Percentiles rank a stretch among this genome's conserved stretches.
Conservation (phyloP, 2,113 vertebrate species). For the Capreolus pygargus region DNA sequence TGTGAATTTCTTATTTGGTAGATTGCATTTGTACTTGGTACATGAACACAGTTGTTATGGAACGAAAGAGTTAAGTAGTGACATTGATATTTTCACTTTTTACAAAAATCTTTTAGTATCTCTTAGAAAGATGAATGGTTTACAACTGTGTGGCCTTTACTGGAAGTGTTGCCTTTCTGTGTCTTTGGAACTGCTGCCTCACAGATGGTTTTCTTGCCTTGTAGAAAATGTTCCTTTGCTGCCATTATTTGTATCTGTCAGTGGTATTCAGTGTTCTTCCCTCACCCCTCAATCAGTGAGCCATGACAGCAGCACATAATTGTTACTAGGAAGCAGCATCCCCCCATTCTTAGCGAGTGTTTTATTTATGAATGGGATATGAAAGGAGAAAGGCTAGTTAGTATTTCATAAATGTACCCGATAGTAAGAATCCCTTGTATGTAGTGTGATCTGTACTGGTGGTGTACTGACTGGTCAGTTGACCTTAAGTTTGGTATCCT, state of each 20-base stretch:
- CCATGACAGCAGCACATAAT: background rate
- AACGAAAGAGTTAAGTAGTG: background rate
- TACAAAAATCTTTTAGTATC: background rate
- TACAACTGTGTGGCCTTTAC: background rate
- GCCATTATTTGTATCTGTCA: constrained; percentile 4
- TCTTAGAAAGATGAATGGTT: background rate
- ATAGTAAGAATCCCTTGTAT: background rate
- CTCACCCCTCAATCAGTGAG: background rate
- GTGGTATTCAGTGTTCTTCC: background rate
- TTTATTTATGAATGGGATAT: background rate
- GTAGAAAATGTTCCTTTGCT: background rate
- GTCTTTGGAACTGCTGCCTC: background rate
- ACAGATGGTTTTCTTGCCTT: constrained; percentile 20
- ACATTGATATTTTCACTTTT: background rate
- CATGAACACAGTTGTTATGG: background rate
- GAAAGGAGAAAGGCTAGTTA: background rate
- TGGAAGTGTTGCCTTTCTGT: background rate
- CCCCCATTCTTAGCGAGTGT: background rate
- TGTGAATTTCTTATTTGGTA: background rate
- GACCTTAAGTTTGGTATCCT: background rate
- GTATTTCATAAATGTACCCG: background rate
- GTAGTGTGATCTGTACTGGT: background rate
- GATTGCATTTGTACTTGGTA: background rate
- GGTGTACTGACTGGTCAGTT: background rate
- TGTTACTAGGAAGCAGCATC: background rate